phyloP scores from a whole-genome alignment of 2,797 vertebrate species.

The Octomys mimax region DNA sequence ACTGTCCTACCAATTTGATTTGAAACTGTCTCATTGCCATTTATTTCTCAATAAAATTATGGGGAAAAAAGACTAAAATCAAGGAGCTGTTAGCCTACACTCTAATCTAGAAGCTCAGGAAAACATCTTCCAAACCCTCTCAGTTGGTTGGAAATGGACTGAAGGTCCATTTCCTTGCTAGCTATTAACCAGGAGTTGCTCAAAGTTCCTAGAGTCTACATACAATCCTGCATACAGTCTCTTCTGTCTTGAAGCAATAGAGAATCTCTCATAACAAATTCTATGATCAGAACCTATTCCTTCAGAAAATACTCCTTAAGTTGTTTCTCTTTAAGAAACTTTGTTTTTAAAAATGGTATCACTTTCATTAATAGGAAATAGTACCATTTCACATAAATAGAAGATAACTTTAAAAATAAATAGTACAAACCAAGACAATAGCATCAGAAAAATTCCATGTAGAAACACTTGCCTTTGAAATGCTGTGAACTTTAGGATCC shows the following conservation, averaged over 20 bases:
- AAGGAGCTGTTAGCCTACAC: background rate
- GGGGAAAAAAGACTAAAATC: background rate
- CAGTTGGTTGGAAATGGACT: background rate
- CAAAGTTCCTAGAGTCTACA: background rate
- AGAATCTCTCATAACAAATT: slow-evolving; percentile 8
- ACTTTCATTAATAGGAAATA: slow-evolving; percentile 42
- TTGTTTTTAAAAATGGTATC: background rate
- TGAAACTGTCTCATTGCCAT: too few species aligned
- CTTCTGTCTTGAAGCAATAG: slow-evolving; percentile 5
- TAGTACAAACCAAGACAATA: slow-evolving; percentile 25
- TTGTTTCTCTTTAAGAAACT: background rate
- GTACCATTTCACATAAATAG: slow-evolving; percentile 11
- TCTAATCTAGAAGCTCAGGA: background rate
- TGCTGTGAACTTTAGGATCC: background rate
- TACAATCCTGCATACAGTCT: background rate
- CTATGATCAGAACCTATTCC: background rate
- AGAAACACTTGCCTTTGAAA: slow-evolving; percentile 5
- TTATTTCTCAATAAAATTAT: too few species aligned
- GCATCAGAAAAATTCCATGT: background rate
- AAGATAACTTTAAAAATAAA: slow-evolving; percentile 25
- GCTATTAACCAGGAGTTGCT: background rate
- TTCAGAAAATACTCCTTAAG: slow-evolving; percentile 14
- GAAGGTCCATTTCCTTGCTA: slow-evolving; percentile 12
- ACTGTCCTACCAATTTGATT: too few species aligned
- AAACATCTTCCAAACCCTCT: background rate